Percentiles rank a stretch among this genome's conserved stretches.
phyloP scores from a whole-genome alignment of 1,140 invertebrate genomes.

The Heliothis virescens region DNA sequence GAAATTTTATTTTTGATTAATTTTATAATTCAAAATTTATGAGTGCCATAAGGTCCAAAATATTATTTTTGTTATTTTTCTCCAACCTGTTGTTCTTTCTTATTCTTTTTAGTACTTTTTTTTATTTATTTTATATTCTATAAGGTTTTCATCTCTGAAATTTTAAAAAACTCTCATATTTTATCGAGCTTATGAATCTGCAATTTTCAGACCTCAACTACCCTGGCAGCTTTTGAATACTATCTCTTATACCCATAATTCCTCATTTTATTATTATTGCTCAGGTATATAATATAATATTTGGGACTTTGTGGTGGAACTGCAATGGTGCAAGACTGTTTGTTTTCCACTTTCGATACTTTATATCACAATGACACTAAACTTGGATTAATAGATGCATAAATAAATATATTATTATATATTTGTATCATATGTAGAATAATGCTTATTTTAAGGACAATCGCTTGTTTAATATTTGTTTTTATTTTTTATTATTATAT shows the following conservation, averaged over 20 bases:
- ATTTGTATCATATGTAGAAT: not conserved
- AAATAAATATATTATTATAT: not conserved
- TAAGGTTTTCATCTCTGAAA: no score
- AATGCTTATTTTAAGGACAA: no score
- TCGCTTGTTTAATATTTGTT: not conserved
- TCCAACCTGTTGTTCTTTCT: not conserved
- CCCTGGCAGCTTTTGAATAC: no score
- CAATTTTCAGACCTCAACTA: no score
- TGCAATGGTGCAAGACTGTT: not conserved
- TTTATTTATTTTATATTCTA: not conserved
- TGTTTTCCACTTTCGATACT: not conserved
- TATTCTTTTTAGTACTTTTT: not conserved
- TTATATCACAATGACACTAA: constrained; percentile 12
- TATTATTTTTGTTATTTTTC: not conserved
- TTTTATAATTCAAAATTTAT: constrained; percentile 7
- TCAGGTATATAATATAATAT: not conserved
- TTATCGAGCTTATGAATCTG: no score
- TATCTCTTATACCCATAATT: not conserved
- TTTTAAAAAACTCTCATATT: no score
- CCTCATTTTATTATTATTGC: not conserved
- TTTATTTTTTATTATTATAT: not conserved
- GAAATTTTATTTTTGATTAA: constrained; percentile 14
- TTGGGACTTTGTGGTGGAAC: not conserved
- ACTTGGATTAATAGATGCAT: constrained; percentile 1
- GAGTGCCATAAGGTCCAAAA: constrained; percentile 1